phyloP scores from a whole-genome alignment of 2,888 invertebrate genomes.

The Trichopria drosophilae region DNA sequence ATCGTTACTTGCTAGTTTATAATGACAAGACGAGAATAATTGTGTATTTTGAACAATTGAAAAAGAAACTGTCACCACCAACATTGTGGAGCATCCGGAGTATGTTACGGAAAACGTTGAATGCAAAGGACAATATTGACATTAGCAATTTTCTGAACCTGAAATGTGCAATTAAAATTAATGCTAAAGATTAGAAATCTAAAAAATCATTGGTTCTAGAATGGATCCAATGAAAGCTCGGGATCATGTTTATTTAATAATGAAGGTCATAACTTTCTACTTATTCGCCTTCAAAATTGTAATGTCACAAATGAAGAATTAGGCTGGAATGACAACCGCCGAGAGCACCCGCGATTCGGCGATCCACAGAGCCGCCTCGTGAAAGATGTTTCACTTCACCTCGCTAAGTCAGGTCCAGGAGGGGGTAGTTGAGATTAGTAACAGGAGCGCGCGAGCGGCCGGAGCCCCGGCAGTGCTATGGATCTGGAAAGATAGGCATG shows the following conservation, averaged over 20 bases:
- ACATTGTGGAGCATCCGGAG: constrained; percentile 17
- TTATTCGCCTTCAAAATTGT: too few relatives aligned
- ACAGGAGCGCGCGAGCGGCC: too few relatives aligned
- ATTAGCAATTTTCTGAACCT: constrained; percentile 3
- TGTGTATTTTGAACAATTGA: constrained; percentile 12
- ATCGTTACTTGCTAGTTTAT: constrained; percentile 9
- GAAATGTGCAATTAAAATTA: constrained; percentile 8
- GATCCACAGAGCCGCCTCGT: too few relatives aligned
- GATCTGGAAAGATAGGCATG: too few relatives aligned
- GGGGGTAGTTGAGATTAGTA: too few relatives aligned
- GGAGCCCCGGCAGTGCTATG: too few relatives aligned
- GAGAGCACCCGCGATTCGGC: too few relatives aligned
- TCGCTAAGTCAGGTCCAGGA: too few relatives aligned
- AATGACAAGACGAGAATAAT: background rate
- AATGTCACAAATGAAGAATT: too few relatives aligned
- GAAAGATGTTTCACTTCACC: too few relatives aligned
- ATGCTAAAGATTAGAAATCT: constrained; percentile 10
- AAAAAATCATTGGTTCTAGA: constrained; percentile 5
- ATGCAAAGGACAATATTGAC: constrained; percentile 2
- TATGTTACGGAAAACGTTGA: constrained; percentile 10
- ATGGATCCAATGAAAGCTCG: constrained; percentile 8
- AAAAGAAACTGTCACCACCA: constrained; percentile 10
- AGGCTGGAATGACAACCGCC: too few relatives aligned
- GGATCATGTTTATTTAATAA: constrained; percentile 8
- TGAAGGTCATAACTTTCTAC: constrained; percentile 11